A percentile compares a stretch with the other conserved stretches of the same genome.
Evolutionary conservation across 2,113 vertebrate genomes (phyloP).

Genomic region (Siphamia tubifer): DNA sequence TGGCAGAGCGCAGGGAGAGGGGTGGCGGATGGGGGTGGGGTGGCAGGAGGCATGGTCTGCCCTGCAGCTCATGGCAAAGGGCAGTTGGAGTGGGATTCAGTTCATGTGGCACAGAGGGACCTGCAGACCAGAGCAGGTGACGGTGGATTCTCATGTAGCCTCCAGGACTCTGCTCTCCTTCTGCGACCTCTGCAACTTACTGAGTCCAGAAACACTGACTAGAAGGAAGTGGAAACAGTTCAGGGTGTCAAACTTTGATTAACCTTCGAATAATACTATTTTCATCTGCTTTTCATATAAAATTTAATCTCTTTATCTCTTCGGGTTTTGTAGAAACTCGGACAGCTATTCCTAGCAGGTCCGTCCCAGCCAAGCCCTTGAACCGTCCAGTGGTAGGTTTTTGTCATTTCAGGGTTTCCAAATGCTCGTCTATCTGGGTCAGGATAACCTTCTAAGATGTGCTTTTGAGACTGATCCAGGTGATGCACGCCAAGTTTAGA

Average conservation of each 20-base stretch:
- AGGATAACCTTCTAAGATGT: too few relatives aligned
- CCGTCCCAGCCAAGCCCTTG: too few relatives aligned
- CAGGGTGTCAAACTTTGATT: background rate
- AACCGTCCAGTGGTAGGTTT: too few relatives aligned
- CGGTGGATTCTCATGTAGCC: slow-evolving; percentile 54
- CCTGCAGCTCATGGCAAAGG: slow-evolving; percentile 72
- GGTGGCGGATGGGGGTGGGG: too few relatives aligned
- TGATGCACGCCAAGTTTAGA: too few relatives aligned
- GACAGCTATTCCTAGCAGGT: too few relatives aligned
- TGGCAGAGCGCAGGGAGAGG: background rate
- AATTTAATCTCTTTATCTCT: too few relatives aligned
- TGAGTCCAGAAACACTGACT: too few relatives aligned
- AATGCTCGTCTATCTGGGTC: too few relatives aligned
- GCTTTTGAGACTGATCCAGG: too few relatives aligned
- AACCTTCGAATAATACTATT: background rate
- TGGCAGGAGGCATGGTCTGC: slow-evolving; percentile 22
- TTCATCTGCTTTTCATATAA: background rate
- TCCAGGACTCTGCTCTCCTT: slow-evolving; percentile 45
- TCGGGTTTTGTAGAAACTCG: too few relatives aligned
- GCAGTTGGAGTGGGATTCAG: slow-evolving; percentile 69
- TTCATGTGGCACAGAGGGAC: slow-evolving; percentile 69
- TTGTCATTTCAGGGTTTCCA: too few relatives aligned
- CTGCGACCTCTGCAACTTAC: slow-evolving; percentile 39
- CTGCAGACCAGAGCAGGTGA: slow-evolving; percentile 53
- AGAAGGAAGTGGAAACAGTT: slow-evolving; percentile 7